A percentile compares a stretch with the other conserved stretches of the same genome.
These are phyloP conservation scores for Rhabdomys pumilio DNA, from an alignment of 2,797 vertebrate genomes.

Conservation along the genomic window DNA sequence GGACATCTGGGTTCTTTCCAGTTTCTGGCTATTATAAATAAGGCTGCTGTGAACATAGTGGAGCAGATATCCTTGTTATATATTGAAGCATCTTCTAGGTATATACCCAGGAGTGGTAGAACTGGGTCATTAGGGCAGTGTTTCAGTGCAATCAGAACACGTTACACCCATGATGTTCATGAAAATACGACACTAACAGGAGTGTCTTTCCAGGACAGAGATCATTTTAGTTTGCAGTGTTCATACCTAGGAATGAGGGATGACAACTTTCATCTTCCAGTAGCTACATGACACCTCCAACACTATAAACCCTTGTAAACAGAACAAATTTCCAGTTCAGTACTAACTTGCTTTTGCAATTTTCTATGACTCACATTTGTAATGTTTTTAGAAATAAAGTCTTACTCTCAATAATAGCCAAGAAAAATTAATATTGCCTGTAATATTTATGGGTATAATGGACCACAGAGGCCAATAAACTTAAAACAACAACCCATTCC, in stretches of 20 bases:
- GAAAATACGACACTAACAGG: no score
- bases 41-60: no score
- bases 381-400: neutral
- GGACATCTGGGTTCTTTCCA: no score
- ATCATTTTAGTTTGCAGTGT: neutral
- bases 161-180: neutral
- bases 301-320: neutral
- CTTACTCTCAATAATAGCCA: neutral
- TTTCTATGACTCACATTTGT: neutral
- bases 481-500: neutral
- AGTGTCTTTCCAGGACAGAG: neutral
- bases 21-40: no score
- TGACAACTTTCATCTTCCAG: neutral
- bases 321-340: neutral
- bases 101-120: no score
- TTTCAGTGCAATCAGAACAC: neutral
- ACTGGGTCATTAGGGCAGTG: neutral
- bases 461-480: neutral
- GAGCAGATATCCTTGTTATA: no score
- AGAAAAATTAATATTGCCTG: no score
- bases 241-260: no score
- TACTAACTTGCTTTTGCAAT: neutral
- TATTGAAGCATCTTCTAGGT: no score
- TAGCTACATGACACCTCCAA: no score
- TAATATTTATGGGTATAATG: neutral